A percentile compares a stretch with the other conserved stretches of the same genome.
Evolutionary conservation across 2,113 vertebrate species (phyloP).

Genomic region (Cebidichthys violaceus): DNA sequence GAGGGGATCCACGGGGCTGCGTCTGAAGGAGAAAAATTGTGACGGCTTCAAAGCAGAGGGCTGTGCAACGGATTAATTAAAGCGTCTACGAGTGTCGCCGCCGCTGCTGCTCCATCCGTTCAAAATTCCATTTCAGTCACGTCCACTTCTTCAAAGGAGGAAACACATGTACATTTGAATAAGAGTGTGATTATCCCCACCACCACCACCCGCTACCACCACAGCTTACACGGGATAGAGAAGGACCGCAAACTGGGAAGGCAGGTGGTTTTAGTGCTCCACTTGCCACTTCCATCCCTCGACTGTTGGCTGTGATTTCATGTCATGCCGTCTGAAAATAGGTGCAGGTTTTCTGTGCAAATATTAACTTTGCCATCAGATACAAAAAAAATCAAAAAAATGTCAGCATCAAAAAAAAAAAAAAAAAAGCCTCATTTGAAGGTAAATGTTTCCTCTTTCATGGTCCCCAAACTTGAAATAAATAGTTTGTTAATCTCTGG

Average conservation of each 20-base stretch:
- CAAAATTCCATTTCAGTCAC: slow-evolving; percentile 61
- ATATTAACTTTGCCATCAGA: background rate
- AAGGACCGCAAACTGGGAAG: slow-evolving; percentile 19
- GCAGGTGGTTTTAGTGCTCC: slow-evolving; percentile 11
- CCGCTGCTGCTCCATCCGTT: slow-evolving; percentile 44
- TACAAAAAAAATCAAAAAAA: too few species aligned
- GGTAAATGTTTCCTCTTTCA: background rate
- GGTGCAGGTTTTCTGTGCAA: background rate
- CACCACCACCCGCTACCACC: slow-evolving; percentile 7
- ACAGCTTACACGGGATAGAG: slow-evolving; percentile 39
- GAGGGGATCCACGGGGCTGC: slow-evolving; percentile 38
- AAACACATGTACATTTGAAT: slow-evolving; percentile 64
- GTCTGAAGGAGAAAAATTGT: slow-evolving; percentile 36
- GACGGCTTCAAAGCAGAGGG: slow-evolving; percentile 65
- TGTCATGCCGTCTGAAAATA: too few species aligned
- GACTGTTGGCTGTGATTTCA: background rate
- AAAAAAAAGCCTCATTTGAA: background rate
- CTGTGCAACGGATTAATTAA: slow-evolving; percentile 70
- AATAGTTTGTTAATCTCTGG: slow-evolving; percentile 13
- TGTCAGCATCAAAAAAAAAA: background rate
- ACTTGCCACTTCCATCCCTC: background rate
- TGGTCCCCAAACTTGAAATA: background rate
- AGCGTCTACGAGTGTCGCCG: slow-evolving; percentile 43
- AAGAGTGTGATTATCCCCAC: slow-evolving; percentile 47
- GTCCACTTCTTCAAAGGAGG: slow-evolving; percentile 64